Evolutionary conservation across 2,888 invertebrate species (phyloP), one percentile per base, ranked within the genome.

Genomic region (Parnassius apollo): DNA sequence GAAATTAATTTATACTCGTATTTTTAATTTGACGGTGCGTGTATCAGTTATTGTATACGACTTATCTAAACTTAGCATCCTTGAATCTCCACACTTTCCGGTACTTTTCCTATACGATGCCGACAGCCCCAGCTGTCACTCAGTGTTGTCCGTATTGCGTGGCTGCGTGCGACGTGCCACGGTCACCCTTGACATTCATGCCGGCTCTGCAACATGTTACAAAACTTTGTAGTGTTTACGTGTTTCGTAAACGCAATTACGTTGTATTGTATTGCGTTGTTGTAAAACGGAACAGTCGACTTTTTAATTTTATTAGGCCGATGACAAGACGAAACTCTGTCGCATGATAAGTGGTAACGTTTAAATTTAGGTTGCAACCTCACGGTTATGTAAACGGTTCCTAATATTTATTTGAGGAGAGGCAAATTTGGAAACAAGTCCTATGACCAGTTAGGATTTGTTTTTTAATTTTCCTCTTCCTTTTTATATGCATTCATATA

Each of bases 181-280:
- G 35, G 25, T 48, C 57, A 62, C 62, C 54, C 57, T 62, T 62
- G 62, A 62, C 62, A 58, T 62, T 62, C 54, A 58, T 62, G 53
- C 58, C n/a, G 25, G 12, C 48, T 62, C 45, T 52, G 25, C 22
- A 51, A 52, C 52, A 44, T 49, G 57, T 62, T 44, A 51, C 57
- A 48, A 57, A 57, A 62, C 49, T 49, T 13, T 9, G 49, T 18
- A 13, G n/a, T 54, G 48, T 53, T 62, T 53, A 48, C 62, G 49
- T 44, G 48, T 62, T 57, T 53, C 48, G 53, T 57, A 57, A 57
- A 57, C 57, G 57, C 57, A 62, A 51, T 51, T 51, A 61, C 51
- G 46, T 44, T 44, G 44, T 56, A 45, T 56, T 56, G 42, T 56
- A 45, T 44, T 7, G 35, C 48, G 48, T 9, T 11, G 13, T 57